Base-by-base conservation (phyloP, 2,888 invertebrate species). In the Cartodere bifasciata region DNA sequence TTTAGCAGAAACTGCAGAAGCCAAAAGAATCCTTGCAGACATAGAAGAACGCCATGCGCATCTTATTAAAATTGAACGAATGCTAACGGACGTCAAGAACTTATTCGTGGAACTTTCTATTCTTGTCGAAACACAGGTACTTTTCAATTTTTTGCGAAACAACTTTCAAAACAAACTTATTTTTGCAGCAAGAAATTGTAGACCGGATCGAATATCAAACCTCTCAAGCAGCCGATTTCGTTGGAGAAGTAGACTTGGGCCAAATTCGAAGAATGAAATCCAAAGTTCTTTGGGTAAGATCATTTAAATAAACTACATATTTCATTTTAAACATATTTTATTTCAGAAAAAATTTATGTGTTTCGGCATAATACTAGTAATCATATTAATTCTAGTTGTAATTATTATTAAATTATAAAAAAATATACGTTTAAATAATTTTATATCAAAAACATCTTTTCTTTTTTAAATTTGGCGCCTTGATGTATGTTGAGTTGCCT, bases 71-170 rank as follows among this genome's bases (percentile, higher is more conserved):
- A 65, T 88, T 38, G 90, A 91, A 64, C 72, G 70, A 46, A 75
- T 83, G 49, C 72, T 91, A 44, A 57, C 61, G 23, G 85, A 86
- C 53, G 68, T 91, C 34, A 69, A 75, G 47, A 83, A 83, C 53
- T 72, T 90, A 62, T 90, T 91, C 64, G 62, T 72, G 50, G 81
- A 88, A 58, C 78, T 90, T 65, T 82, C 83, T 23, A 72, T 78
- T 58, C 65, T 84, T 29, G 76, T 88, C 15, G 83, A 84, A 49
- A 68, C 70, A 50, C 81, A 80, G 67, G 78, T 76, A 58, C 46
- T 35, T 44, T 23, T 15, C 16, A 4, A 21, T 21, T 25, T 27
- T 28, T 9, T n/a, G n/a, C 10, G 14, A n/a, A 10, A 16, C 25
- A 6, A 7, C 23, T 13, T 25, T 10, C 16, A 3, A 15, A 20